Percentiles rank a stretch among this genome's conserved stretches.
Conservation (phyloP, 2,888 invertebrate genomes). For the Eupithecia dodoneata region DNA sequence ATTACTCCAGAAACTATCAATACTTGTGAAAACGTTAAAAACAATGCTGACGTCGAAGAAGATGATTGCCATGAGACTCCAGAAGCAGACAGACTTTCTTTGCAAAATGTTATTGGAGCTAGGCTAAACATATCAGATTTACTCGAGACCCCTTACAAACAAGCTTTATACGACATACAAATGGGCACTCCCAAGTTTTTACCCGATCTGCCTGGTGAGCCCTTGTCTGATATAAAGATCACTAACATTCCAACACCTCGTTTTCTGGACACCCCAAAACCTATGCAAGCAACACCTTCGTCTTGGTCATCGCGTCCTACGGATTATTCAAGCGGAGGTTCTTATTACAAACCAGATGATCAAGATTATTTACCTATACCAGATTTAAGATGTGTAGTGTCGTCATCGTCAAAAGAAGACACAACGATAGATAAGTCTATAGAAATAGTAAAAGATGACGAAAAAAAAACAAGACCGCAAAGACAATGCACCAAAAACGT, state of each 20-base stretch:
- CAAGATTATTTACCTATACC: conserved; percentile 75
- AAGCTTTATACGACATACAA: conserved; percentile 74
- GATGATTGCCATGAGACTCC: conserved; percentile 68
- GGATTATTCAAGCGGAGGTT: conserved; percentile 86
- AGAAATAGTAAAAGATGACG: conserved; percentile 44
- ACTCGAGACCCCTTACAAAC: conserved; percentile 85
- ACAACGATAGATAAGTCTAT: conserved; percentile 40
- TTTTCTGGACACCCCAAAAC: conserved; percentile 78
- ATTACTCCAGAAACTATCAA: conserved; percentile 36
- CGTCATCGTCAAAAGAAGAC: conserved; percentile 54
- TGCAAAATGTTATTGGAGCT: conserved; percentile 74
- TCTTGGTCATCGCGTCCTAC: conserved; percentile 79
- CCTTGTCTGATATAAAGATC: conserved; percentile 82
- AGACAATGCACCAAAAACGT: conserved; percentile 77
- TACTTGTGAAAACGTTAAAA: conserved; percentile 49
- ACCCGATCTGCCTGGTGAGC: conserved; percentile 72
- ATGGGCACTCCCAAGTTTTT: conserved; percentile 84
- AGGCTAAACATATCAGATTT: conserved; percentile 78
- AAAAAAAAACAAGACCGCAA: conserved; percentile 63
- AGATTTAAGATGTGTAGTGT: conserved; percentile 60
- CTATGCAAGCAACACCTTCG: conserved; percentile 67
- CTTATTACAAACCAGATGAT: conserved; percentile 86
- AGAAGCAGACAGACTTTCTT: conserved; percentile 69
- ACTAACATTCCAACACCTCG: conserved; percentile 84
- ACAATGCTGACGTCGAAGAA: conserved; percentile 51